Conservation (phyloP, 1,140 invertebrate genomes). For the Nebria ingens region DNA sequence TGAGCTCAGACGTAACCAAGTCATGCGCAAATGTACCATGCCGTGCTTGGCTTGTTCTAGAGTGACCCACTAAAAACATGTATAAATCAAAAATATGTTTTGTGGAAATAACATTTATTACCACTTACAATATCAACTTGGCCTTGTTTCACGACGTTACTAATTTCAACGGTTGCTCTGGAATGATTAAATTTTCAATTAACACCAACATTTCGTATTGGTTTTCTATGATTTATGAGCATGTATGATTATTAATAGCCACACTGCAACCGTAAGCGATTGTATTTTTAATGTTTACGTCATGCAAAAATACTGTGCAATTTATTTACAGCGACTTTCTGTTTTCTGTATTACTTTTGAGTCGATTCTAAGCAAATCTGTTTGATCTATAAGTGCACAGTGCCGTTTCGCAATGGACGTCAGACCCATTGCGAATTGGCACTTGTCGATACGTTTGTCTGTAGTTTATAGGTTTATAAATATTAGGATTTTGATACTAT, state of each 20-base stretch:
- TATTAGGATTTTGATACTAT: no score
- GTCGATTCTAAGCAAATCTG: no score
- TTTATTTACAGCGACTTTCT: neutral
- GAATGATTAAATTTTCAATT: constrained; percentile 13
- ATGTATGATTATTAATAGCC: constrained; percentile 3
- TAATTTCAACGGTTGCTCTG: constrained; percentile 50
- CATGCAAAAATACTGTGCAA: constrained; percentile 6
- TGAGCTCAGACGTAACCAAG: constrained; percentile 73
- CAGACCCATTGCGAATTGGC: no score
- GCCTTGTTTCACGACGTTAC: constrained; percentile 53
- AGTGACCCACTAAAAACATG: constrained; percentile 69
- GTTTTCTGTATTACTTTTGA: no score
- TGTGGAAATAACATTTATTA: no score
- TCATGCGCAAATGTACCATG: constrained; percentile 74
- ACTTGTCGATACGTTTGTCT: no score
- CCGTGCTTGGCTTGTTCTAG: constrained; percentile 91
- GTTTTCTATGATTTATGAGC: neutral
- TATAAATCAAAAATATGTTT: constrained; percentile 11
- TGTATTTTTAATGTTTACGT: constrained; percentile 1
- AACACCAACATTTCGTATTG: neutral
- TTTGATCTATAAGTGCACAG: no score
- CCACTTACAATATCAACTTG: constrained; percentile 54
- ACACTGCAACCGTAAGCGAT: constrained; percentile 3
- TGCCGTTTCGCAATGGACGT: no score
- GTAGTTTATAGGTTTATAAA: no score